Conservation (phyloP, 2,113 vertebrate species). For the Spermophilus dauricus region DNA sequence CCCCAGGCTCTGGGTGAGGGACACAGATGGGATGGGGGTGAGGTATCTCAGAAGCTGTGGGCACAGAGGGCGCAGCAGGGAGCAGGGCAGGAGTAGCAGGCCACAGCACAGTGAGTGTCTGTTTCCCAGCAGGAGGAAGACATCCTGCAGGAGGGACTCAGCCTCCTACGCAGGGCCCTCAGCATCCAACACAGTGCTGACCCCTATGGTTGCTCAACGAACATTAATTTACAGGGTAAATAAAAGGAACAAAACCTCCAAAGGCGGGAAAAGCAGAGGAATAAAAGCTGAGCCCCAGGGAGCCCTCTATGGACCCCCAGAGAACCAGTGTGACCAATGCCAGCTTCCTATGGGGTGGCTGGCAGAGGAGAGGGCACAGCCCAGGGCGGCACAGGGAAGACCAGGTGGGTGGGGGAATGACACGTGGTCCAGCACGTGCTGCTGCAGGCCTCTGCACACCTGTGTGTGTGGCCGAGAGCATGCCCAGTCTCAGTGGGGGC, state of each 20-base stretch:
- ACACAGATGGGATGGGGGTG: not conserved
- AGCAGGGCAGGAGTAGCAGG: not conserved
- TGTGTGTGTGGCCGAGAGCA: not conserved
- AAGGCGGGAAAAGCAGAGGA: not conserved
- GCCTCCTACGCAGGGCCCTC: not conserved
- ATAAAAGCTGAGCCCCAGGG: not conserved
- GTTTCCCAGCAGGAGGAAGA: not conserved
- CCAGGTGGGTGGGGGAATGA: too few relatives aligned
- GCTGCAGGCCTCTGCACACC: not conserved
- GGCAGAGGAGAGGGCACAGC: constrained; percentile 23
- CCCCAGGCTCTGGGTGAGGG: not conserved
- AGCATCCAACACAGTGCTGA: not conserved
- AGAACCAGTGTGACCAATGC: constrained; percentile 6
- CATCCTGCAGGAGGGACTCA: not conserved
- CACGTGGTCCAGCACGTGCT: not conserved
- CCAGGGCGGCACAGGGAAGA: not conserved
- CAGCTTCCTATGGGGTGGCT: not conserved
- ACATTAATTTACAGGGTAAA: too few relatives aligned
- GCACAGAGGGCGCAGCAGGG: not conserved
- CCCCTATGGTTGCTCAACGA: not conserved
- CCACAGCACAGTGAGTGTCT: not conserved
- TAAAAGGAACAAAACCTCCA: not conserved
- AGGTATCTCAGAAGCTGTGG: constrained; percentile 29
- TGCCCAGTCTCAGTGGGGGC: not conserved
- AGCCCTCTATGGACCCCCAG: not conserved